Base-by-base conservation (phyloP, 92 coral and sea anemone species). In the Epizoanthus illoricatus region DNA sequence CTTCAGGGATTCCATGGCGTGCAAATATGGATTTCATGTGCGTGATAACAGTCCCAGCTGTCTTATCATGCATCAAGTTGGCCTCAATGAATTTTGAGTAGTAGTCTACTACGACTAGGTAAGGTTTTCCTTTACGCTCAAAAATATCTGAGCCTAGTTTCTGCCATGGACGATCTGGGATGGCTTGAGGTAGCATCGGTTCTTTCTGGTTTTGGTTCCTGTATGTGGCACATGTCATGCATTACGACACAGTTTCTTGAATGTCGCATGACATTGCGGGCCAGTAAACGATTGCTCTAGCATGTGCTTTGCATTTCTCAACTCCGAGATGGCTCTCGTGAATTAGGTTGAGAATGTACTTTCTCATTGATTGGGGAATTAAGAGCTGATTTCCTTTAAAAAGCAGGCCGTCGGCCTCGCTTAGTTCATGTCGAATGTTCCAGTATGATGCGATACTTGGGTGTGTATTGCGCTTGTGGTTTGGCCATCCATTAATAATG, bases 1-100 rank as follows among this genome's bases (percentile, higher is more conserved):
- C 89, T 57, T 90, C 94, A 64, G 94, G 91, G 41, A 90, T 90
- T 57, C 90, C 91, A 64, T 91, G 86, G 20, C 88, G 81, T 5
- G 87, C 85, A 71, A 89, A 86, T 23, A 84, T 84, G 7, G 91
- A 86, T 72, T 88, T 91, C 87, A 86, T 88, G 68, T 80, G 75
- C 21, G 56, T 86, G 60, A 86, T 56, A 69, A 91, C 71, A 33
- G 90, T 83, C 68, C 83, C 69, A 7, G 88, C 86, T 20, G 92
- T 82, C 66, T 91, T 91, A 79, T 86, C 88, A 12, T 66, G 80
- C 83, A 88, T 67, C 13, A 84, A 81, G 76, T 78, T 73, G 10
- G 62, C 86, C 66, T 91, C 88, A 41, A 86, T 83, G 20, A 47
- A 88, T 75, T 88, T 91, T 47, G 88, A 91, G 85, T 88, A 85